Evolutionary conservation across 1,140 invertebrate genomes (phyloP).

Genomic region (Acromyrmex charruanus): DNA sequence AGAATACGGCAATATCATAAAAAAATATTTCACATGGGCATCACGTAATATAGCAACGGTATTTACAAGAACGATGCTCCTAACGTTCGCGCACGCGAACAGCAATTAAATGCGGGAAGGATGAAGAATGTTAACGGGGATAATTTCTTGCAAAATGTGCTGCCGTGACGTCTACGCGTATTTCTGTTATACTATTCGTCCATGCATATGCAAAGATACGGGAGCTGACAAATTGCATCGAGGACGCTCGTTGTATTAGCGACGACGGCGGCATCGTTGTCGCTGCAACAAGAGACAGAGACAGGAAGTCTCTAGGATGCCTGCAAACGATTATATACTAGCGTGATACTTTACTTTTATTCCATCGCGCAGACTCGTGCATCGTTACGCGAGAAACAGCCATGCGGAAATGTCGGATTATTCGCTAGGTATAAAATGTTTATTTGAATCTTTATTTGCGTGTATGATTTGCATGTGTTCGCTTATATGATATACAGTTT

Average conservation of each 20-base stretch:
- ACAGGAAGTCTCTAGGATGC: conserved; percentile 32
- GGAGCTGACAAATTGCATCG: conserved; percentile 39
- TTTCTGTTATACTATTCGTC: conserved; percentile 7
- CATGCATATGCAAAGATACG: conserved; percentile 54
- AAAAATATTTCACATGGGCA: conserved; percentile 18
- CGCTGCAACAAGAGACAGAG: conserved; percentile 3
- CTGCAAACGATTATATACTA: conserved; percentile 5
- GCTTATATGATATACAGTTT: neutral
- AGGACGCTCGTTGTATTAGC: conserved; percentile 29
- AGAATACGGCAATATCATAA: neutral
- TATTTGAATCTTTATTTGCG: conserved; percentile 1
- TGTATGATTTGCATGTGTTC: neutral
- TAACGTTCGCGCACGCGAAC: conserved; percentile 25
- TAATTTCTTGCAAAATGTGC: conserved; percentile 32
- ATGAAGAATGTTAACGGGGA: conserved; percentile 56
- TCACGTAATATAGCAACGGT: neutral
- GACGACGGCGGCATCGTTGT: conserved; percentile 6
- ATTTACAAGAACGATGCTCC: conserved; percentile 26
- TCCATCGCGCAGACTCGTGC: neutral
- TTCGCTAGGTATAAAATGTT: neutral
- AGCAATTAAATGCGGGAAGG: conserved; percentile 41
- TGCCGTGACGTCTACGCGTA: neutral
- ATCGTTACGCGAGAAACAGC: conserved; percentile 20
- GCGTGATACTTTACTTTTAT: conserved; percentile 41
- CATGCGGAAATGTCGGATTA: conserved; percentile 20